Conservation (phyloP, 2,797 vertebrate species). For the Enteromius paludinosus region DNA sequence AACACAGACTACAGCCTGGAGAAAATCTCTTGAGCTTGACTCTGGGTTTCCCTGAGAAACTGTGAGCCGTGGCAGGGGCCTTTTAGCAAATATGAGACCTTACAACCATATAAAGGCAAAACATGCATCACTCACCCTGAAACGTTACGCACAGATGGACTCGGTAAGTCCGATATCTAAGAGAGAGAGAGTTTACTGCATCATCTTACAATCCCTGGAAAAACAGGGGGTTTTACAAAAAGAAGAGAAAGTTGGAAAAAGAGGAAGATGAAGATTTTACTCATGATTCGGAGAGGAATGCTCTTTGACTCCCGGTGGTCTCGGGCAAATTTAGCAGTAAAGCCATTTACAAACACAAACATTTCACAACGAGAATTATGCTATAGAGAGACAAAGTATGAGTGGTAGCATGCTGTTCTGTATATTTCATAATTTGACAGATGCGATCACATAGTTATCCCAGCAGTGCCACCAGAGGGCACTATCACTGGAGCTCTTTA, state of each 20-base stretch:
- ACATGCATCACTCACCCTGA: slow-evolving; percentile 61
- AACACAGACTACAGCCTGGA: background rate
- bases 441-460: background rate
- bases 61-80: slow-evolving; percentile 34
- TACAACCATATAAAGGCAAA: slow-evolving; percentile 69
- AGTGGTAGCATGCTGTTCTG: background rate
- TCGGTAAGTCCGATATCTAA: slow-evolving; percentile 49
- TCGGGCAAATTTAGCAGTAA: background rate
- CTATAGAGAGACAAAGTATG: background rate
- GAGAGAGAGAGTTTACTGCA: background rate
- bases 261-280: background rate
- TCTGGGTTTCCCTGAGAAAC: slow-evolving; percentile 46
- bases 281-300: background rate
- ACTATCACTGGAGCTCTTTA: background rate
- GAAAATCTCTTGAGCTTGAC: slow-evolving; percentile 31
- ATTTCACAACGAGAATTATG: background rate
- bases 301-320: background rate
- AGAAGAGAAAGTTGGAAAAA: background rate
- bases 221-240: background rate
- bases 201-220: slow-evolving; percentile 17
- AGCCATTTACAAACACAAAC: background rate
- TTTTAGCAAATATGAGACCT: slow-evolving; percentile 58
- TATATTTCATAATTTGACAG: background rate
- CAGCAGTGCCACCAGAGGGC: background rate
- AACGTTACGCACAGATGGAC: slow-evolving; percentile 61